phyloP scores from a whole-genome alignment of 2,797 vertebrate species.

The Todus mexicanus region DNA sequence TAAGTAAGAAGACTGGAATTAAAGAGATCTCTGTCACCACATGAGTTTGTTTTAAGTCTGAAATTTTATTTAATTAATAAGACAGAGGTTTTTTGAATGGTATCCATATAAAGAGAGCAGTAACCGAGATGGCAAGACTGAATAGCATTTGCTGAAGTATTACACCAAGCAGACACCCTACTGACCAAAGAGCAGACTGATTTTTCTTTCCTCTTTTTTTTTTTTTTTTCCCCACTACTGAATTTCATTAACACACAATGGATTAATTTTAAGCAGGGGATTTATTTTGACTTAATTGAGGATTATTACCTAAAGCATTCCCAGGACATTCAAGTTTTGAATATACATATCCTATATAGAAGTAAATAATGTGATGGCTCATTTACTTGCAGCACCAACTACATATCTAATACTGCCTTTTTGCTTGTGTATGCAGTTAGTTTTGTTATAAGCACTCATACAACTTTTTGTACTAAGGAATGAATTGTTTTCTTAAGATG shows the following conservation, averaged over 20 bases:
- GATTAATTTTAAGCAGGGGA: conserved; percentile 4
- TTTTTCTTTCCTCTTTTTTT: no score
- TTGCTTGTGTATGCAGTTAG: background rate
- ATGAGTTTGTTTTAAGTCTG: background rate
- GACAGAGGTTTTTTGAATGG: background rate
- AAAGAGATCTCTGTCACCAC: background rate
- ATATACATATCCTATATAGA: background rate
- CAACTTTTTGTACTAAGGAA: background rate
- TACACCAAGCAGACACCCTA: background rate
- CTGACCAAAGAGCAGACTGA: background rate
- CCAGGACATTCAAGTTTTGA: background rate
- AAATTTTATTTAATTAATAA: background rate
- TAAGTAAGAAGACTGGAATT: background rate
- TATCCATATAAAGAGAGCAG: background rate
- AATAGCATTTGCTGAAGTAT: background rate
- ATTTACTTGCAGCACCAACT: background rate
- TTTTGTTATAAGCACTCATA: background rate
- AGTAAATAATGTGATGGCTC: background rate
- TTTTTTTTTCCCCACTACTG: background rate
- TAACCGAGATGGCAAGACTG: background rate
- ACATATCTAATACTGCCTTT: background rate
- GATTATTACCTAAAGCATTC: conserved; percentile 11
- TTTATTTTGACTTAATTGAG: conserved; percentile 41
- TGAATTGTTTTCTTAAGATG: background rate
- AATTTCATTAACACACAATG: background rate